Percentiles rank a stretch among this genome's conserved stretches.
Evolutionary conservation across 1,140 invertebrate genomes (phyloP).

Genomic region (Batillaria attramentaria): DNA sequence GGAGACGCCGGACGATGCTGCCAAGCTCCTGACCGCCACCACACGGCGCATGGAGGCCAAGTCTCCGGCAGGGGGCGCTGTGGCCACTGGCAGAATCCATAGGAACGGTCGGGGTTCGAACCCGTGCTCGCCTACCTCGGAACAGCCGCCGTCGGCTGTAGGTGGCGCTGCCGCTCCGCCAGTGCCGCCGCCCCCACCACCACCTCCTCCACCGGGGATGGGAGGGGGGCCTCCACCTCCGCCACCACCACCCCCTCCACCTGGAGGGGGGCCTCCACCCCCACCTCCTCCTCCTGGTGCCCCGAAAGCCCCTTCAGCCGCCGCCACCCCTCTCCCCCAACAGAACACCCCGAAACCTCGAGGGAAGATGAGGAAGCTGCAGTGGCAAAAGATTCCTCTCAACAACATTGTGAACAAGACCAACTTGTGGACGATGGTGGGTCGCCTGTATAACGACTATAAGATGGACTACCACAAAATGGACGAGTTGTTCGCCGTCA

Average conservation of each 20-base stretch:
- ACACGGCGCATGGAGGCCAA: slow-evolving; percentile 56
- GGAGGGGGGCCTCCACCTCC: slow-evolving; percentile 37
- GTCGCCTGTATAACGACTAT: slow-evolving; percentile 83
- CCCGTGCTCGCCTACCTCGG: slow-evolving; percentile 68
- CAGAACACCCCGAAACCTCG: slow-evolving; percentile 66
- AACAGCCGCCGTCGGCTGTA: slow-evolving; percentile 46
- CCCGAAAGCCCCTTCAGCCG: slow-evolving; percentile 35
- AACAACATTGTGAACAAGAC: slow-evolving; percentile 62
- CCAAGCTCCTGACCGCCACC: slow-evolving; percentile 65
- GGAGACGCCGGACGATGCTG: slow-evolving; percentile 81
- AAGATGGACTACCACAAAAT: slow-evolving; percentile 71
- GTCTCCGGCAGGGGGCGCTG: slow-evolving; percentile 41
- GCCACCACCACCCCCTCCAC: slow-evolving; percentile 53
- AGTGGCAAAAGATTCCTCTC: slow-evolving; percentile 69
- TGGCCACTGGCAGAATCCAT: slow-evolving; percentile 41
- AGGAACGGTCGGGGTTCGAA: slow-evolving; percentile 35
- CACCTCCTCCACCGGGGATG: slow-evolving; percentile 65
- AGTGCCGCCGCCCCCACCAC: slow-evolving; percentile 42
- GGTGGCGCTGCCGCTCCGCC: slow-evolving; percentile 34
- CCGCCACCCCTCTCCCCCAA: slow-evolving; percentile 59
- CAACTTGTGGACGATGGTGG: slow-evolving; percentile 86
- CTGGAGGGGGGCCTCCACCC: slow-evolving; percentile 51
- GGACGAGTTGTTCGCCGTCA: slow-evolving; percentile 66
- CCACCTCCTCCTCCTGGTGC: slow-evolving; percentile 49
- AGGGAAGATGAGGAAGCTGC: slow-evolving; percentile 64